phyloP scores from a whole-genome alignment of 2,797 vertebrate genomes.

The Buphagus erythrorhynchus region DNA sequence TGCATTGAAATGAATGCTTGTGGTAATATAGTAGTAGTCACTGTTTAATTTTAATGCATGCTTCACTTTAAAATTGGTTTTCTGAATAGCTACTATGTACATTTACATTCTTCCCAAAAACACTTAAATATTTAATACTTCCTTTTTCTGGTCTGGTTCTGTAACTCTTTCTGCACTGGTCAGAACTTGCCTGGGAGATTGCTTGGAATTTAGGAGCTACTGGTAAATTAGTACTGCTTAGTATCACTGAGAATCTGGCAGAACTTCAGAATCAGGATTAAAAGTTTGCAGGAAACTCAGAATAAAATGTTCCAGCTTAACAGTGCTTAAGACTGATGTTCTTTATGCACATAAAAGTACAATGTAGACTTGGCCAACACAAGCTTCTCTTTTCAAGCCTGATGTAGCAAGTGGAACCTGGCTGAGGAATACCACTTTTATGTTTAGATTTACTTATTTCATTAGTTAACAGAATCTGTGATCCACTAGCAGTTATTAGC shows the following conservation, averaged over 20 bases:
- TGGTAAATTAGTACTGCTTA: neutral
- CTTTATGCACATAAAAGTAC: neutral
- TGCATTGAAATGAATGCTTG: slow-evolving; percentile 45
- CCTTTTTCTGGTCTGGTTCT: neutral
- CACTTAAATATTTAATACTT: slow-evolving; percentile 35
- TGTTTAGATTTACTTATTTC: neutral
- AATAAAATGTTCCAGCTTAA: slow-evolving; percentile 47
- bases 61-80: slow-evolving; percentile 55
- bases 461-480: neutral
- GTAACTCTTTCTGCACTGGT: slow-evolving; percentile 20
- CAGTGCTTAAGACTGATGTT: neutral
- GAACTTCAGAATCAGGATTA: neutral
- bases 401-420: neutral
- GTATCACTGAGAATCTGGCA: neutral
- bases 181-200: neutral
- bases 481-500: neutral
- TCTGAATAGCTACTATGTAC: slow-evolving; percentile 19
- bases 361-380: neutral
- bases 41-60: slow-evolving; percentile 65
- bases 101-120: slow-evolving; percentile 33
- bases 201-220: neutral
- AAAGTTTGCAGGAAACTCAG: slow-evolving; percentile 26
- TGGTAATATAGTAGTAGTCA: slow-evolving; percentile 63
- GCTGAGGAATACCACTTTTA: neutral
- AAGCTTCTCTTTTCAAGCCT: neutral